These are phyloP conservation scores for Himalopsyche anomala DNA, from an alignment of 2,888 invertebrate species.

Conservation along the genomic window DNA sequence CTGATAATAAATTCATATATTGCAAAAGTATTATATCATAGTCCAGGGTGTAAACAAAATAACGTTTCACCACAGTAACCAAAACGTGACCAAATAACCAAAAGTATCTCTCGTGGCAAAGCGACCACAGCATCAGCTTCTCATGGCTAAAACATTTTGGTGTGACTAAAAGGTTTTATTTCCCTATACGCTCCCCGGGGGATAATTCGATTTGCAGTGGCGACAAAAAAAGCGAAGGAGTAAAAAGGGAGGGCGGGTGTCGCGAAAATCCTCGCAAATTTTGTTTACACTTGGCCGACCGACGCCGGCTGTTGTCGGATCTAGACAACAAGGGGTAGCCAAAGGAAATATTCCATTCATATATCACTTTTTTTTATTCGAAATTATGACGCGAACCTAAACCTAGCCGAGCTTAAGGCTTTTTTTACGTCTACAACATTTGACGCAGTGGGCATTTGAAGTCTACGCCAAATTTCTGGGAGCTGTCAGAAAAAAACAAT, in stretches of 20 bases:
- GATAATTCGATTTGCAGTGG: conserved; percentile 60
- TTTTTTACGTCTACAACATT: background rate
- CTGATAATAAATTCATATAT: no score
- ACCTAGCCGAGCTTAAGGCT: background rate
- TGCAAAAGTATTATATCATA: no score
- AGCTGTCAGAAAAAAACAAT: no score
- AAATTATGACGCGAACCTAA: background rate
- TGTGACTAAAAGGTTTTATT: conserved; percentile 24
- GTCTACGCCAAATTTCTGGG: background rate
- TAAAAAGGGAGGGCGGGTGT: conserved; percentile 5
- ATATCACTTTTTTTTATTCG: conserved; percentile 6
- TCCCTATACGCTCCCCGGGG: conserved; percentile 34
- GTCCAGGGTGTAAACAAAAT: no score
- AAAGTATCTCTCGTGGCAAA: background rate
- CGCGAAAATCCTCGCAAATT: conserved; percentile 50
- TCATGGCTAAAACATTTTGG: background rate
- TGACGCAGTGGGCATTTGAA: background rate
- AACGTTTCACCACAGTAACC: no score
- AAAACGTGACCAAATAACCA: no score
- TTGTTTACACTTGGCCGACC: conserved; percentile 46
- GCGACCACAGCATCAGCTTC: background rate
- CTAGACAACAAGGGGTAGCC: background rate
- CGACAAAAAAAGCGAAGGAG: conserved; percentile 55
- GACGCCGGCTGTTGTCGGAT: conserved; percentile 24
- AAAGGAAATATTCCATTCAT: background rate